Conservation (phyloP, 2,888 invertebrate genomes). For the Tetanocera ferruginea region DNA sequence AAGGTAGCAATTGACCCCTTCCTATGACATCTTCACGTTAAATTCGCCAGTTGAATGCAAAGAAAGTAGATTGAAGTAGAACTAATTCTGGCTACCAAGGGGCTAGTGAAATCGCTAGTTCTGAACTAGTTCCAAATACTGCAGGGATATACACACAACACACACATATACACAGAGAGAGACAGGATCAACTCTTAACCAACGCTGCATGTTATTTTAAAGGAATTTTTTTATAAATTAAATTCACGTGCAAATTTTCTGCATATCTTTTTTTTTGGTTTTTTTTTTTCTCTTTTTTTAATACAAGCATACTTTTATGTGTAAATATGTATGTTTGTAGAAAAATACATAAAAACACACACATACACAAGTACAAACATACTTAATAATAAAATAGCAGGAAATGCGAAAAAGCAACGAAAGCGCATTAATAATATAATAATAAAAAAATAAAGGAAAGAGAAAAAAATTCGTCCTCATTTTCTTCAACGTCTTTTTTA, state of each 20-base stretch:
- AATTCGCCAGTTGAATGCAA: too few relatives aligned
- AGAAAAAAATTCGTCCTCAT: slow-evolving; percentile 49
- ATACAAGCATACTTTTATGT: slow-evolving; percentile 4
- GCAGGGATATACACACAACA: background rate
- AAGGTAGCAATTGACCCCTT: too few relatives aligned
- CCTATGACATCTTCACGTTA: too few relatives aligned
- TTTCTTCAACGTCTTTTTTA: slow-evolving; percentile 45
- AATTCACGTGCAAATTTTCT: slow-evolving; percentile 50
- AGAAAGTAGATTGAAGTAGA: too few relatives aligned
- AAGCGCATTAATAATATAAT: slow-evolving; percentile 19
- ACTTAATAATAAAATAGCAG: slow-evolving; percentile 10
- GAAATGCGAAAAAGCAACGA: slow-evolving; percentile 14
- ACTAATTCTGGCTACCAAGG: too few relatives aligned
- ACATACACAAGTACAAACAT: background rate
- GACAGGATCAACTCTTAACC: slow-evolving; percentile 16
- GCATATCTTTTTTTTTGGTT: slow-evolving; percentile 32
- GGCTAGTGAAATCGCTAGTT: too few relatives aligned
- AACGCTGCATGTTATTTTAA: slow-evolving; percentile 38
- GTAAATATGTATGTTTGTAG: background rate
- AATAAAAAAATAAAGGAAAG: slow-evolving; percentile 18
- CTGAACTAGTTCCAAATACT: too few relatives aligned
- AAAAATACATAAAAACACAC: background rate
- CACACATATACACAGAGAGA: background rate
- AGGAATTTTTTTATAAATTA: slow-evolving; percentile 52
- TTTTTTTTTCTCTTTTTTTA: slow-evolving; percentile 18